A percentile compares a stretch with the other conserved stretches of the same genome.
These are phyloP conservation scores for Pseudobourletiella spinata DNA, from an alignment of 1,140 invertebrate species.

Conservation along the genomic window DNA sequence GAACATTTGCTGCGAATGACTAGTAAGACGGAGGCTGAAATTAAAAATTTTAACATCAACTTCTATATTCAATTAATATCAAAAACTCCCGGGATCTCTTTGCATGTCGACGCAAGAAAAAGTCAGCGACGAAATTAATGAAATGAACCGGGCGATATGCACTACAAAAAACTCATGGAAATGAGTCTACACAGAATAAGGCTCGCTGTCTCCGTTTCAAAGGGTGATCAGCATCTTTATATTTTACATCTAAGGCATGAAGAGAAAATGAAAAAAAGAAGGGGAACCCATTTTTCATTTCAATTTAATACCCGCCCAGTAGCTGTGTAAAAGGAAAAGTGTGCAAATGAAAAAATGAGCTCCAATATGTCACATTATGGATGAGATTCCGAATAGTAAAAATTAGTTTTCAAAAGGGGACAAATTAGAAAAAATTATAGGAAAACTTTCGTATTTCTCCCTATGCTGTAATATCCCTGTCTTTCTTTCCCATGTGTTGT, in stretches of 20 bases:
- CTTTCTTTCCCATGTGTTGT: slow-evolving; percentile 34
- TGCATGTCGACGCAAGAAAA: too few species aligned
- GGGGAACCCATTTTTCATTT: slow-evolving; percentile 33
- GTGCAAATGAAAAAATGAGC: slow-evolving; percentile 31
- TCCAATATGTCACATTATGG: slow-evolving; percentile 36
- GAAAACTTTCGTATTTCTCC: slow-evolving; percentile 29
- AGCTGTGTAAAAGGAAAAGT: slow-evolving; percentile 19
- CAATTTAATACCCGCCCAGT: slow-evolving; percentile 23
- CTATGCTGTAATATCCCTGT: slow-evolving; percentile 17
- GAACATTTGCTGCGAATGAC: too few species aligned
- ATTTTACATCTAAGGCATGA: too few species aligned
- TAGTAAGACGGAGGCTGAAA: too few species aligned
- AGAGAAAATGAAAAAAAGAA: slow-evolving; percentile 11
- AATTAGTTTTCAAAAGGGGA: slow-evolving; percentile 37
- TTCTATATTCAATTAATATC: too few species aligned
- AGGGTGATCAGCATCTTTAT: too few species aligned
- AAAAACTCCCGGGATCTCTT: too few species aligned
- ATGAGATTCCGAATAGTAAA: slow-evolving; percentile 37
- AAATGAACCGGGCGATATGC: too few species aligned
- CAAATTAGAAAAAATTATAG: slow-evolving; percentile 37
- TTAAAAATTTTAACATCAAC: too few species aligned
- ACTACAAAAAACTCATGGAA: slow-evolving; percentile 11
- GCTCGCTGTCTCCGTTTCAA: too few species aligned
- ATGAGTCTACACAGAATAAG: too few species aligned
- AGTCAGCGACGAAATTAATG: too few species aligned